phyloP scores from a whole-genome alignment of 2,113 vertebrate species.

The Mormyrus iriodes region DNA sequence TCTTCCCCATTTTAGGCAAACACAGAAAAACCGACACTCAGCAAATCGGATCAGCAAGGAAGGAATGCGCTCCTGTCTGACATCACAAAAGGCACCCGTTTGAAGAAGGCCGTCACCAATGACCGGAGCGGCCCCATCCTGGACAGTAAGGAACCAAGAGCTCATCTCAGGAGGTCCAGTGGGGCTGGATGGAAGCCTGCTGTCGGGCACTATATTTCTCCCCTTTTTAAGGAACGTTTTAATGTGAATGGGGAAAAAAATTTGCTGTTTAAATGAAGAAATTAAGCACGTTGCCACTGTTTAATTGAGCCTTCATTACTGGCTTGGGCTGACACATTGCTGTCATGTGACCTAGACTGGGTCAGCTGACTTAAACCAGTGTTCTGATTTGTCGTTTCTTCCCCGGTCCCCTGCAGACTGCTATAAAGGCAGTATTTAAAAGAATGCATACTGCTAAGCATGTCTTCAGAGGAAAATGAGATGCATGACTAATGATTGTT shows the following conservation, averaged over 20 bases:
- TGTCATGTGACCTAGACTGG: background rate
- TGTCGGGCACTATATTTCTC: background rate
- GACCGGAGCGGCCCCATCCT: slow-evolving; percentile 80
- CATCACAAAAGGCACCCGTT: slow-evolving; percentile 78
- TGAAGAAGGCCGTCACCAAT: slow-evolving; percentile 92
- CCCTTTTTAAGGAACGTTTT: background rate
- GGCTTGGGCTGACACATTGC: background rate
- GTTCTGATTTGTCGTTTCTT: background rate
- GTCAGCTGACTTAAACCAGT: background rate
- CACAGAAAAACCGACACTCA: slow-evolving; percentile 77
- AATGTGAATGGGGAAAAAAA: background rate
- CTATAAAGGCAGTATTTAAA: background rate
- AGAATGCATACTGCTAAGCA: background rate
- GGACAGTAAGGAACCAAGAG: slow-evolving; percentile 75
- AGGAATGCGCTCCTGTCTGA: slow-evolving; percentile 81
- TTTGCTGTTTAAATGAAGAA: background rate
- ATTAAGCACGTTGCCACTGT: background rate
- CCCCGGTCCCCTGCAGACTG: background rate
- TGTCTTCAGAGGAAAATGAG: background rate
- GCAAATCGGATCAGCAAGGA: slow-evolving; percentile 67
- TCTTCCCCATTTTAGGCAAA: slow-evolving; percentile 69
- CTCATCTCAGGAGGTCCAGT: background rate
- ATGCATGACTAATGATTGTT: background rate
- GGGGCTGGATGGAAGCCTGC: background rate
- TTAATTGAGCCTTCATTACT: background rate